phyloP scores from a whole-genome alignment of 2,113 vertebrate species.

The Heterotilapia buettikoferi region DNA sequence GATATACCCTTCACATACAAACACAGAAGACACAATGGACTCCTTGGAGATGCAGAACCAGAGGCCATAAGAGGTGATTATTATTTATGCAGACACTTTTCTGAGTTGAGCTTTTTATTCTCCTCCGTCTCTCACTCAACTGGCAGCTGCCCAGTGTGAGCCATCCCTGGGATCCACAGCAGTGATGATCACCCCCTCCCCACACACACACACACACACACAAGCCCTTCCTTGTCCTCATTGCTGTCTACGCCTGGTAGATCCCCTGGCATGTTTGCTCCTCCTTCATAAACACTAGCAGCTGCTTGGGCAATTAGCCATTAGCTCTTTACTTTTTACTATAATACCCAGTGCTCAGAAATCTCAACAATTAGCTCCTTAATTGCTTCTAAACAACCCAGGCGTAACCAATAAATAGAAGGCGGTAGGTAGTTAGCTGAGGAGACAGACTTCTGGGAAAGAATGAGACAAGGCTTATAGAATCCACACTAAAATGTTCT shows the following conservation, averaged over 20 bases:
- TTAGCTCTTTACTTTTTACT: slow-evolving; percentile 71
- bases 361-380: slow-evolving; percentile 74
- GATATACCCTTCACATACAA: slow-evolving; percentile 25
- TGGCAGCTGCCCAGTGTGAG: slow-evolving; percentile 62
- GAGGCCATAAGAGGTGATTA: slow-evolving; percentile 60
- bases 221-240: slow-evolving; percentile 11
- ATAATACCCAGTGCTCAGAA: slow-evolving; percentile 66
- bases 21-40: slow-evolving; percentile 1
- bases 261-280: slow-evolving; percentile 55
- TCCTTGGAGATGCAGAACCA: slow-evolving; percentile 42
- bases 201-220: not conserved
- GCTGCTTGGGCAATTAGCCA: slow-evolving; percentile 74
- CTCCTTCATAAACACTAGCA: slow-evolving; percentile 74
- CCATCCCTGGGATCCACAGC: slow-evolving; percentile 33
- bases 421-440: slow-evolving; percentile 39
- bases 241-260: slow-evolving; percentile 34
- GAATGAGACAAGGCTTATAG: slow-evolving; percentile 10
- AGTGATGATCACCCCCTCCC: slow-evolving; percentile 15
- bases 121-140: slow-evolving; percentile 28
- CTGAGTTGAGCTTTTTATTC: slow-evolving; percentile 24
- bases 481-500: slow-evolving; percentile 18
- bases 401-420: slow-evolving; percentile 68
- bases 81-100: slow-evolving; percentile 60
- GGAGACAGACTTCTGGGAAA: slow-evolving; percentile 40
- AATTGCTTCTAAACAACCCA: slow-evolving; percentile 76